Evolutionary conservation across 2,797 vertebrate genomes (phyloP).

Genomic region (Phalloptychus januarius): DNA sequence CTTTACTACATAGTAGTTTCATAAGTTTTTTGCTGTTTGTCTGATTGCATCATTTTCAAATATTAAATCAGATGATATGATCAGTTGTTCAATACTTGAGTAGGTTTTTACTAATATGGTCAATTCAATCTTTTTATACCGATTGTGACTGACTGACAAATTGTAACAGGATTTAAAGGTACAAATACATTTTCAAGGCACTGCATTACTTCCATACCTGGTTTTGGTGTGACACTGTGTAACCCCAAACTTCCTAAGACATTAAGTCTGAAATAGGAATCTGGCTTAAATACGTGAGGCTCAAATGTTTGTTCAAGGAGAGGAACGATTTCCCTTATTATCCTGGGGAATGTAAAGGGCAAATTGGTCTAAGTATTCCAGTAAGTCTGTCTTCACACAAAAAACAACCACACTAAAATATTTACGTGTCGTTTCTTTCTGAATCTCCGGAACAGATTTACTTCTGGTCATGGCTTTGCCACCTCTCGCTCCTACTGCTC

Average conservation of each 20-base stretch:
- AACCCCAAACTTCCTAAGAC: neutral
- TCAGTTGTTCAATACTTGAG: no score
- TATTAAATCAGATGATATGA: no score
- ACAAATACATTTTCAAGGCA: no score
- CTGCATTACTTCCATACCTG: neutral
- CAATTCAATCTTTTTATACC: neutral
- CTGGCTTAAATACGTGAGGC: neutral
- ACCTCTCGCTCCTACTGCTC: constrained; percentile 57
- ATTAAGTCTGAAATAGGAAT: neutral
- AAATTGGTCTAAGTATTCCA: constrained; percentile 2
- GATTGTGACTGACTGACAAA: neutral
- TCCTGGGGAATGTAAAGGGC: neutral
- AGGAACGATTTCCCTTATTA: neutral
- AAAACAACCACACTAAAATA: neutral
- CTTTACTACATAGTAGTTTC: no score
- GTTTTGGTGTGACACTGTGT: neutral
- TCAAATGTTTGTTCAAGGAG: neutral
- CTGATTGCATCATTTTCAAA: no score
- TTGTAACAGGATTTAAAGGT: neutral
- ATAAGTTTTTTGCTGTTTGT: no score
- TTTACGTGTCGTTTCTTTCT: constrained; percentile 23
- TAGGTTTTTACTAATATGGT: neutral
- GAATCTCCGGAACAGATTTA: constrained; percentile 19
- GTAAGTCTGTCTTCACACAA: constrained; percentile 4
- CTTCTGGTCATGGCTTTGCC: constrained; percentile 32